Conservation (phyloP, 2,888 invertebrate genomes). For the Drosophila pseudotakahashii region DNA sequence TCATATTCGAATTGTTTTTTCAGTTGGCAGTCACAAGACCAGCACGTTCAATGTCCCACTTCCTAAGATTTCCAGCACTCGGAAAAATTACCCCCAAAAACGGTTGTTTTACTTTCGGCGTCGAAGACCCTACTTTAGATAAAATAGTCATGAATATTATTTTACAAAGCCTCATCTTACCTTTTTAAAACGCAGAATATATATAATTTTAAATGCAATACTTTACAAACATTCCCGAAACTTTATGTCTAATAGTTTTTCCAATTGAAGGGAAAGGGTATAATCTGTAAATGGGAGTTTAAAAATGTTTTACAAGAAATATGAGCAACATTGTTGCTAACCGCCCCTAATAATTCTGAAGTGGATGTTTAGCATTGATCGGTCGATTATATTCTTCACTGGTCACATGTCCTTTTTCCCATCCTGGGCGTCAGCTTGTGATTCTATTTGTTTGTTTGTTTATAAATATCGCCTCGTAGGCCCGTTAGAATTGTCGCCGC, state of each 20-base stretch:
- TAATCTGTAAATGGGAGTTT: accelerated
- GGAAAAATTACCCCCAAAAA: background rate
- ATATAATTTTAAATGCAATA: too few relatives aligned
- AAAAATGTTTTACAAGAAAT: conserved; percentile 41
- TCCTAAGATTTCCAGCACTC: conserved; percentile 10
- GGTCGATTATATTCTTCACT: conserved; percentile 34
- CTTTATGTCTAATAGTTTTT: background rate
- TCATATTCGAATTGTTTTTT: conserved; percentile 53
- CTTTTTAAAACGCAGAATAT: too few relatives aligned
- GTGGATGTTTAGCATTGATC: conserved; percentile 51
- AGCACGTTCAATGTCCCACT: conserved; percentile 46
- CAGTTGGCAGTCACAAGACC: conserved; percentile 61
- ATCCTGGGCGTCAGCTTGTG: conserved; percentile 21
- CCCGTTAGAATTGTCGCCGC: conserved; percentile 65
- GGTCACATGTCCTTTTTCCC: conserved; percentile 14
- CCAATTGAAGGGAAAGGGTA: background rate
- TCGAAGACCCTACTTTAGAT: background rate
- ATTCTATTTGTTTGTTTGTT: conserved; percentile 64
- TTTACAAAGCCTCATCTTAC: background rate
- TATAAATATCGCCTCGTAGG: conserved; percentile 52
- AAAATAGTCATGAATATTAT: background rate
- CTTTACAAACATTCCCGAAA: background rate
- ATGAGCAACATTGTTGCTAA: conserved; percentile 49
- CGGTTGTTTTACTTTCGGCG: background rate
- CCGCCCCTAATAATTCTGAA: conserved; percentile 21